Evolutionary conservation across 2,113 vertebrate species (phyloP).

Genomic region (Parotia lawesii): DNA sequence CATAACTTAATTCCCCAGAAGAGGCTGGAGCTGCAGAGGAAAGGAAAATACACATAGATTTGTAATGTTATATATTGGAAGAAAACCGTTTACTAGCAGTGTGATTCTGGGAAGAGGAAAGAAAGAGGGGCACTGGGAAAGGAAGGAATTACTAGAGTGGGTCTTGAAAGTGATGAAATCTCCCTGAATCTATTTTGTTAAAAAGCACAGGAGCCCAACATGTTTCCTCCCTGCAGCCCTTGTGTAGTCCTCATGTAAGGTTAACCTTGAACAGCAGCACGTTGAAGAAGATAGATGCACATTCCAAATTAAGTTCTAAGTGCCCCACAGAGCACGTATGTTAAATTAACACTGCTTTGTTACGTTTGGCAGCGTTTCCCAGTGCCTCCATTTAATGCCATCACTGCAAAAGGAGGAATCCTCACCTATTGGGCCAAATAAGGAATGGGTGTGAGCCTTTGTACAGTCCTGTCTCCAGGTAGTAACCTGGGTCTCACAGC

Average conservation of each 20-base stretch:
- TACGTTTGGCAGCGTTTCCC: neutral
- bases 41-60: neutral
- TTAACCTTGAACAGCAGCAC: neutral
- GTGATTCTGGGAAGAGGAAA: neutral
- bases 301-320: neutral
- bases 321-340: neutral
- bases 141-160: neutral
- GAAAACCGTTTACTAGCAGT: neutral
- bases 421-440: neutral
- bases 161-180: neutral
- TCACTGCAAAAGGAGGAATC: neutral
- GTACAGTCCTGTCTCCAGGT: neutral
- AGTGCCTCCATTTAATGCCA: neutral
- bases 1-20: conserved; percentile 55
- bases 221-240: neutral
- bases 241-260: neutral
- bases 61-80: neutral
- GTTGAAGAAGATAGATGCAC: neutral
- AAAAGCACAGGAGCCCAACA: neutral
- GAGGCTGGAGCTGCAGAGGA: neutral
- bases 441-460: neutral
- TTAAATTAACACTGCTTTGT: neutral
- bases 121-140: neutral
- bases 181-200: neutral
- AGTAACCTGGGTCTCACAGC: neutral